phyloP scores from a whole-genome alignment of 2,888 invertebrate species.

The Lissonota sp. region DNA sequence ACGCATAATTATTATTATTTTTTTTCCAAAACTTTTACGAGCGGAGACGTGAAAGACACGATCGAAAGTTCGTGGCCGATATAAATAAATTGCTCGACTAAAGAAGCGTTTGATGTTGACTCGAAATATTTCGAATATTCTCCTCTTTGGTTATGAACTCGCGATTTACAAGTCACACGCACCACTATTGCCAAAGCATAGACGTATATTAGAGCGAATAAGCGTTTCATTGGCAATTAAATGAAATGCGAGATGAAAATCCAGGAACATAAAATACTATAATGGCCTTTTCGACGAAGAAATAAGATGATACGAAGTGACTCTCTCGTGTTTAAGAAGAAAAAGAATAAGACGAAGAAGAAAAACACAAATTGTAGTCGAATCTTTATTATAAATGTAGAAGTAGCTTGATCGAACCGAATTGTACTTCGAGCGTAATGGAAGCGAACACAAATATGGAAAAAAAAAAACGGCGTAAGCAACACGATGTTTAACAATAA shows the following conservation, averaged over 20 bases:
- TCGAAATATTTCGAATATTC: slow-evolving; percentile 31
- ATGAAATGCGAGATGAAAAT: slow-evolving; percentile 24
- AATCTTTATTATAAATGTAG: slow-evolving; percentile 51
- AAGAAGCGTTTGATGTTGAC: background rate
- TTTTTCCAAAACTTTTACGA: slow-evolving; percentile 18
- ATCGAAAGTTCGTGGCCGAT: slow-evolving; percentile 27
- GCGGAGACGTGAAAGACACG: slow-evolving; percentile 14
- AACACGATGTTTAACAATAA: slow-evolving; percentile 5
- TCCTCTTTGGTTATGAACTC: slow-evolving; percentile 16
- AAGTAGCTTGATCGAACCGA: slow-evolving; percentile 56
- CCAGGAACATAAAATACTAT: slow-evolving; percentile 41
- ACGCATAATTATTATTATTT: background rate
- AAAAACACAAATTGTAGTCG: slow-evolving; percentile 35
- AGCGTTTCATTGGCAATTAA: background rate
- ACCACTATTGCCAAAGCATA: slow-evolving; percentile 69
- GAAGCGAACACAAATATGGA: background rate
- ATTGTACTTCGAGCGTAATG: slow-evolving; percentile 40
- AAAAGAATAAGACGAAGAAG: slow-evolving; percentile 9
- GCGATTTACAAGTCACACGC: slow-evolving; percentile 46
- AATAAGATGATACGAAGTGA: slow-evolving; percentile 29
- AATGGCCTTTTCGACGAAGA: slow-evolving; percentile 59
- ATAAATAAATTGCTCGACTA: background rate
- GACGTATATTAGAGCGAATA: slow-evolving; percentile 22
- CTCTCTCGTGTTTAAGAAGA: slow-evolving; percentile 40
- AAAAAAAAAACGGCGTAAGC: background rate